Evolutionary conservation across 1,140 invertebrate species (phyloP).

Genomic region (Drosophila hydei): DNA sequence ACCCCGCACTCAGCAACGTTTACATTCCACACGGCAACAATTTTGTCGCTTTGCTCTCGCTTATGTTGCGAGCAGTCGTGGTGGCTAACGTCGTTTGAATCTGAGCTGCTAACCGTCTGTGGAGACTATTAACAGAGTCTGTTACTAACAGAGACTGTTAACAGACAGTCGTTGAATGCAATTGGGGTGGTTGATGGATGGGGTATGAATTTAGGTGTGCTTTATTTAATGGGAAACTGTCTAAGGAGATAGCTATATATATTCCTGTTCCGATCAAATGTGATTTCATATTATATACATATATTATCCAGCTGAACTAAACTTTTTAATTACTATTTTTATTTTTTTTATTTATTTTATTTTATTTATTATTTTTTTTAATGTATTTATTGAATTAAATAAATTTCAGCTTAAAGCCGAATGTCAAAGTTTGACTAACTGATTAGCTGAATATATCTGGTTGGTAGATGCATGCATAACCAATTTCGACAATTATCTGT

Average conservation of each 20-base stretch:
- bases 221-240: not conserved
- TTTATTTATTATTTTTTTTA: no score
- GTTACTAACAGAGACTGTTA: constrained; percentile 15
- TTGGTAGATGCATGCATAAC: not conserved
- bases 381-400: not conserved
- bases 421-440: not conserved
- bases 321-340: no score
- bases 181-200: not conserved
- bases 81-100: constrained; percentile 57
- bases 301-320: no score
- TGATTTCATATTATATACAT: no score
- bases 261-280: no score
- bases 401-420: not conserved
- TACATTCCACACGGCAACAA: constrained; percentile 61
- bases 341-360: no score
- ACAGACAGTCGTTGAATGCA: not conserved
- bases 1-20: not conserved
- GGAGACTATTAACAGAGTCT: constrained; percentile 35
- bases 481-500: not conserved
- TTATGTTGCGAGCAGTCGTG: constrained; percentile 24
- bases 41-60: constrained; percentile 50
- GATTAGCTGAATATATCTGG: not conserved
- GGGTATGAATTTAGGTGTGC: not conserved
- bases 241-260: no score
- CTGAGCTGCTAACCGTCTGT: constrained; percentile 25